Evolutionary conservation across 2,113 vertebrate species (phyloP).

Genomic region (Tyto alba): DNA sequence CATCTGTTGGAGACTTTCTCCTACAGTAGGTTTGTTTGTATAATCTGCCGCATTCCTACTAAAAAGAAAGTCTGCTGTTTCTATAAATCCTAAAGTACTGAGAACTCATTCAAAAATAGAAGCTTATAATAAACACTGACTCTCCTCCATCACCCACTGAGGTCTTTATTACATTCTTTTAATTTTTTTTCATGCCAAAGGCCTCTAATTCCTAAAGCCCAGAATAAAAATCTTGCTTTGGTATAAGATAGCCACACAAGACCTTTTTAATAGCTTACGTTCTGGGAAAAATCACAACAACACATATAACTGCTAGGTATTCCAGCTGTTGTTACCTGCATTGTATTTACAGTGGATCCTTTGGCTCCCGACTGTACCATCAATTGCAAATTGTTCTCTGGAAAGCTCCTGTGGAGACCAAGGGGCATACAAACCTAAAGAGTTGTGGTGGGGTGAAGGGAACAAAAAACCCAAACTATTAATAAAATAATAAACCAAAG

Average conservation of each 20-base stretch:
- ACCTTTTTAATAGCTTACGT: not conserved
- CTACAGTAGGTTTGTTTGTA: not conserved
- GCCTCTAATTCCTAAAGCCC: not conserved
- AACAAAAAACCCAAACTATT: not conserved
- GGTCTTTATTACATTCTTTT: not conserved
- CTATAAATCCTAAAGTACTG: not conserved
- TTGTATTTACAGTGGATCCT: constrained; percentile 96
- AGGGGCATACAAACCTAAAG: constrained; percentile 91
- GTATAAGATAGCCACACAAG: not conserved
- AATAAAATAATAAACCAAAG: not conserved
- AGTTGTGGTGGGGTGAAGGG: not conserved
- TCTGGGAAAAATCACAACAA: not conserved
- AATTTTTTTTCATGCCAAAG: not conserved
- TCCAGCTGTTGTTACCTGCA: constrained; percentile 78
- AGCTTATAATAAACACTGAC: not conserved
- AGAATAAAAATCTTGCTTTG: not conserved
- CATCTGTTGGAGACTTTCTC: no score
- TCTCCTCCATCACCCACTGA: not conserved
- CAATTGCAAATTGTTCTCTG: constrained; percentile 95
- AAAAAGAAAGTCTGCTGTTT: not conserved
- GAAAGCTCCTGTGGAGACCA: constrained; percentile 90
- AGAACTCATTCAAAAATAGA: not conserved
- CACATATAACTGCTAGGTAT: not conserved
- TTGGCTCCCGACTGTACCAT: constrained; percentile 99
- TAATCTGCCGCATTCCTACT: not conserved